phyloP scores from a whole-genome alignment of 2,888 invertebrate genomes.

The Maniola hyperantus region DNA sequence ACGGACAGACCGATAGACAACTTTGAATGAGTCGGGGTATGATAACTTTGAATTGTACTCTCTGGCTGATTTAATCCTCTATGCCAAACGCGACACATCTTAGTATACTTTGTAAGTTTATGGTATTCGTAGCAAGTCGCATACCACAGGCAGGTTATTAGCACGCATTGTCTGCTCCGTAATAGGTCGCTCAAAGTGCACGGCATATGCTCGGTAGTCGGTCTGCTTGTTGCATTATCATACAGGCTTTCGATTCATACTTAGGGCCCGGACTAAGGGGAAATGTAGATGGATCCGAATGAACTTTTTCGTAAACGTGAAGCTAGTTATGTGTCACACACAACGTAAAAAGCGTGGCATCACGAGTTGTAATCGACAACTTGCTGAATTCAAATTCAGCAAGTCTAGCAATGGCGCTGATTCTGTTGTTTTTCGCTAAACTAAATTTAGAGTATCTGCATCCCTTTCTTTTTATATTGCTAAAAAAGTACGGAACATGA shows the following conservation, averaged over 20 bases:
- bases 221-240: conserved; percentile 28
- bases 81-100: too few relatives aligned
- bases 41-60: too few relatives aligned
- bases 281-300: not conserved
- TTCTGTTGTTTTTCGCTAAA: too few relatives aligned
- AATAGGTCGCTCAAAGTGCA: conserved; percentile 59
- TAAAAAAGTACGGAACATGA: too few relatives aligned
- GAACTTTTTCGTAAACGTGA: not conserved
- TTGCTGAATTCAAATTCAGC: too few relatives aligned
- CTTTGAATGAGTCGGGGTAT: too few relatives aligned
- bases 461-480: too few relatives aligned
- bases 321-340: not conserved
- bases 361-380: not conserved
- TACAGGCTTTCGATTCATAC: conserved; percentile 26
- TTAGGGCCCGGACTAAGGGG: not conserved
- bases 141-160: conserved; percentile 68
- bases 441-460: too few relatives aligned
- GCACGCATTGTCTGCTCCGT: conserved; percentile 71
- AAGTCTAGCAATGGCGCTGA: too few relatives aligned
- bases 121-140: conserved; percentile 27
- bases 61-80: too few relatives aligned
- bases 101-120: not conserved
- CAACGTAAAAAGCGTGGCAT: not conserved
- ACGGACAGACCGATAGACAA: too few relatives aligned
- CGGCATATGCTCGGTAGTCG: conserved; percentile 43